These are phyloP conservation scores for Loriculus beryllinus DNA, from an alignment of 2,797 vertebrate species.

Conservation along the genomic window DNA sequence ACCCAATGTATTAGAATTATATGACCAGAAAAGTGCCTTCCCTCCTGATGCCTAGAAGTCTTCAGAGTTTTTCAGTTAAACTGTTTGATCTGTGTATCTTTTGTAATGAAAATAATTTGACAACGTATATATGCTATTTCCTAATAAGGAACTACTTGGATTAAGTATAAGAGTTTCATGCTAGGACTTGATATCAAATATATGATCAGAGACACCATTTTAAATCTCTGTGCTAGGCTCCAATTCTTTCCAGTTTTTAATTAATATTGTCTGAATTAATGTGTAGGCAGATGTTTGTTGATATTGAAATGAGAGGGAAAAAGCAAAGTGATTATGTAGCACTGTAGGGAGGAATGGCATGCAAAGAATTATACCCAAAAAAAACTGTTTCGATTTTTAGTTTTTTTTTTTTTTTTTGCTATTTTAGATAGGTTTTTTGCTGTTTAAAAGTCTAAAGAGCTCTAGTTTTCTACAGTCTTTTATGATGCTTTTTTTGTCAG, in stretches of 20 bases:
- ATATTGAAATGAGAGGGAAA: constrained; percentile 1
- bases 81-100: constrained; percentile 39
- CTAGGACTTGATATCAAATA: constrained; percentile 27
- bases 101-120: constrained; percentile 56
- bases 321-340: neutral
- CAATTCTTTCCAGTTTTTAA: constrained; percentile 22
- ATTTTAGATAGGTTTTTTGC: neutral
- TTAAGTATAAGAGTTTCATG: constrained; percentile 32
- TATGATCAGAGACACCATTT: constrained; percentile 5
- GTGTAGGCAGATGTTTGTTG: constrained; percentile 32
- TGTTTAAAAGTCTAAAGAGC: neutral
- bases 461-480: constrained; percentile 20
- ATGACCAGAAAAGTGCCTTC: constrained; percentile 74
- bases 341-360: neutral
- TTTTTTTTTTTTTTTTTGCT: too few species aligned
- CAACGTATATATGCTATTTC: constrained; percentile 24
- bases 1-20: constrained; percentile 38
- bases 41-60: constrained; percentile 39
- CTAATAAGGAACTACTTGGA: constrained; percentile 35
- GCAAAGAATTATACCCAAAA: neutral
- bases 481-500: neutral
- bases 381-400: neutral
- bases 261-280: constrained; percentile 29
- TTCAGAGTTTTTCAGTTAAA: constrained; percentile 29
- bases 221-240: neutral